These are phyloP conservation scores for Denticeps clupeoides DNA, from an alignment of 2,797 vertebrate species.

Conservation along the genomic window DNA sequence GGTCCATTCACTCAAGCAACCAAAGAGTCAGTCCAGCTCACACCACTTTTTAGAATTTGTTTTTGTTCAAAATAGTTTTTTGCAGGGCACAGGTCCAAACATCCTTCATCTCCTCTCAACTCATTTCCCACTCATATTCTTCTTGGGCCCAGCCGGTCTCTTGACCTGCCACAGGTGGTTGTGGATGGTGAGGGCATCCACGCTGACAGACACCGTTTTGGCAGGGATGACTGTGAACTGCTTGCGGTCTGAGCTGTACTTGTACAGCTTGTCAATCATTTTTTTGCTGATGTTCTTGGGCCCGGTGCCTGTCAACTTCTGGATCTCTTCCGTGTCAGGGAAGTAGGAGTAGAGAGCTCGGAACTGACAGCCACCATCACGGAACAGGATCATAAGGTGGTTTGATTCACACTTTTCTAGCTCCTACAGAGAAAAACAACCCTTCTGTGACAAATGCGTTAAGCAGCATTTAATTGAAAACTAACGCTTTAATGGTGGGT, in stretches of 20 bases:
- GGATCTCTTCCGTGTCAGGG: conserved; percentile 87
- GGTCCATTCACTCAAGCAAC: conserved; percentile 33
- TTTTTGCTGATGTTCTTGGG: conserved; percentile 91
- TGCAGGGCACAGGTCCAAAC: not conserved
- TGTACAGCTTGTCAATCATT: conserved; percentile 97
- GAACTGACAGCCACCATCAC: conserved; percentile 92
- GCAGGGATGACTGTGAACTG: conserved; percentile 91
- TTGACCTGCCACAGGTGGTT: conserved; percentile 94
- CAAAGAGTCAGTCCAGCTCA: conserved; percentile 30
- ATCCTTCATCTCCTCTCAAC: not conserved
- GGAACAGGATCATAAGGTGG: conserved; percentile 94
- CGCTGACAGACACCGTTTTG: conserved; percentile 94
- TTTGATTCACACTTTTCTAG: conserved; percentile 91
- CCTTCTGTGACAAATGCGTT: not conserved
- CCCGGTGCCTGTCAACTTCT: conserved; percentile 85
- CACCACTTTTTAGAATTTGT: conserved; percentile 6
- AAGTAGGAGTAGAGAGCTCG: conserved; percentile 89
- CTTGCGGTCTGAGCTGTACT: conserved; percentile 94
- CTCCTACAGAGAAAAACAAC: conserved; percentile 52
- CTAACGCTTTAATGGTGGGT: too few relatives aligned
- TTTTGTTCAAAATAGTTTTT: conserved; percentile 6
- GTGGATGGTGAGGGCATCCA: conserved; percentile 92
- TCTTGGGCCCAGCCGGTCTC: conserved; percentile 79
- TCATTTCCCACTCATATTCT: conserved; percentile 65
- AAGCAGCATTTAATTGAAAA: not conserved